Conservation (phyloP, 2,888 invertebrate genomes). For the Odontothrips loti region DNA sequence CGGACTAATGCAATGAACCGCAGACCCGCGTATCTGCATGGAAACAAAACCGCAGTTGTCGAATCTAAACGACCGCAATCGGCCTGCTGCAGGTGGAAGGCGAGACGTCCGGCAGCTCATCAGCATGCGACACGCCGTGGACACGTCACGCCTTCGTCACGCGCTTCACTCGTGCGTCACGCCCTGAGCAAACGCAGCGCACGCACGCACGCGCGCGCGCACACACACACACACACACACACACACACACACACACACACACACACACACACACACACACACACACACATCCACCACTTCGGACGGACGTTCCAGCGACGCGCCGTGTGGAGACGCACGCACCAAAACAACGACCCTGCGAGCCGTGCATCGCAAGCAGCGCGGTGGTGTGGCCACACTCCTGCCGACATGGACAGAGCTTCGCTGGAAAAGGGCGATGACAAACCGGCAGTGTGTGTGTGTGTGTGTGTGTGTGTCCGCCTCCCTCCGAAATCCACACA, state of each 20-base stretch:
- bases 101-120: not conserved
- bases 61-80: too few species aligned
- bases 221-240: not conserved
- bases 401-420: too few species aligned
- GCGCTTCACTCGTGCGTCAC: slow-evolving; percentile 2
- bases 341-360: not conserved
- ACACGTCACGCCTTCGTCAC: slow-evolving; percentile 2
- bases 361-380: not conserved
- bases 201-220: not conserved
- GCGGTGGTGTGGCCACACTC: not conserved
- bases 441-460: too few species aligned
- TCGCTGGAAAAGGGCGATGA: too few species aligned
- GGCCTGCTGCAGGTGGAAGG: too few species aligned
- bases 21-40: too few species aligned
- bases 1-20: too few species aligned
- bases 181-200: not conserved
- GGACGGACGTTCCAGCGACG: too few species aligned
- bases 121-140: not conserved
- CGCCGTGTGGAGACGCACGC: not conserved
- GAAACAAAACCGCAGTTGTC: too few species aligned
- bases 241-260: not conserved
- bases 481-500: too few species aligned
- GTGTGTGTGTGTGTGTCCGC: too few species aligned
- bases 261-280: not conserved
- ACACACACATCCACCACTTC: not conserved